These are phyloP conservation scores for Motacilla tschutschensis DNA, from an alignment of 2,113 vertebrate species.

Conservation along the genomic window DNA sequence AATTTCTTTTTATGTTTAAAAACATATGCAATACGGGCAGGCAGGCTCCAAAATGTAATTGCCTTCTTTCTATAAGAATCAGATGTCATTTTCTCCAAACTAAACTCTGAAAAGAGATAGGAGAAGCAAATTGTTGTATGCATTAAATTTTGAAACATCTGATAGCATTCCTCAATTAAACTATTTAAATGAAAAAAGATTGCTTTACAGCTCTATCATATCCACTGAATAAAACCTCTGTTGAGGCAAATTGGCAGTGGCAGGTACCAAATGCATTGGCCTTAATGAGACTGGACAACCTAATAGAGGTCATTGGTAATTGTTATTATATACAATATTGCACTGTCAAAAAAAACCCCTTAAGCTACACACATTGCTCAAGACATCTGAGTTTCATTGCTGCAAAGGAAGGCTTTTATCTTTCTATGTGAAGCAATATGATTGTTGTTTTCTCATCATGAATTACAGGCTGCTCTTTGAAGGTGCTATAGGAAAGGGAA, in stretches of 20 bases:
- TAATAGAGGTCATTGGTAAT: constrained; percentile 91
- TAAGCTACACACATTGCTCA: constrained; percentile 64
- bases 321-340: constrained; percentile 89
- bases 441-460: constrained; percentile 1
- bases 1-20: constrained; percentile 87
- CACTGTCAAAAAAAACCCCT: constrained; percentile 74
- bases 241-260: constrained; percentile 93
- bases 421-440: constrained; percentile 19
- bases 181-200: constrained; percentile 93
- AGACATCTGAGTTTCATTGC: constrained; percentile 54
- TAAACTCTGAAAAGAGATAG: constrained; percentile 79
- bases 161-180: constrained; percentile 97
- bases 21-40: constrained; percentile 79
- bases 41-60: constrained; percentile 82
- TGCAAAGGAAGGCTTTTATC: constrained; percentile 43
- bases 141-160: constrained; percentile 93
- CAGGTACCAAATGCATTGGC: constrained; percentile 82
- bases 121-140: constrained; percentile 83
- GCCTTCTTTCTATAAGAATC: constrained; percentile 84
- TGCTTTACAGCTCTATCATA: constrained; percentile 95
- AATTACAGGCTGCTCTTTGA: constrained; percentile 10
- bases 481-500: not conserved
- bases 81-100: constrained; percentile 84
- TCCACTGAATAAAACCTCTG: constrained; percentile 88
- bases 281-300: constrained; percentile 85